Conservation (phyloP, 2,113 vertebrate genomes). For the Seriola rivoliana region DNA sequence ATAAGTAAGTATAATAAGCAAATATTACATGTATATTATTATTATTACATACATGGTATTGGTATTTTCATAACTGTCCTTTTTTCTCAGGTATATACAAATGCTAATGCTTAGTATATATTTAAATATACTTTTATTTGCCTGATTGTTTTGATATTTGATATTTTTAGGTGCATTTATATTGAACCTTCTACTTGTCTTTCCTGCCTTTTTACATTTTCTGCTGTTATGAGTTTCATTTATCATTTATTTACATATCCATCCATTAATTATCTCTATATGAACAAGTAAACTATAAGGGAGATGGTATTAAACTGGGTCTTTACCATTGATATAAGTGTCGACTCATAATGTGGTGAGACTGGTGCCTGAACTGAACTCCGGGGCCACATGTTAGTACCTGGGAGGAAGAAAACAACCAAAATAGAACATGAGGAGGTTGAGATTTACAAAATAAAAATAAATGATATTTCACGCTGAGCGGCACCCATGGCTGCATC, state of each 20-base stretch:
- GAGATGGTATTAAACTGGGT: slow-evolving; percentile 2
- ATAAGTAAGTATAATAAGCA: too few species aligned
- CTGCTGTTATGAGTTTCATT: background rate
- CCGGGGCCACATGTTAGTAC: slow-evolving; percentile 77
- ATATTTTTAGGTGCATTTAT: background rate
- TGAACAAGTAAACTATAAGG: background rate
- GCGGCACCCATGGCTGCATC: background rate
- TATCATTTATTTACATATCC: background rate
- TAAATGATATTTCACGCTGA: background rate
- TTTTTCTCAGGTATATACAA: background rate
- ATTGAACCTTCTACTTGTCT: background rate
- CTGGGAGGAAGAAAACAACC: slow-evolving; percentile 54
- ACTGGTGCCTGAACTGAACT: slow-evolving; percentile 68
- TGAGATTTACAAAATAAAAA: background rate
- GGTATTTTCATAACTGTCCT: background rate
- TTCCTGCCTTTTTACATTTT: background rate
- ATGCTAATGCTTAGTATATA: background rate
- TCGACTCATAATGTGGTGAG: slow-evolving; percentile 80
- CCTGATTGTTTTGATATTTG: too few species aligned
- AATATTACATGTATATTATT: background rate
- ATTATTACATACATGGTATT: background rate
- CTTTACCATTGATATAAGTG: slow-evolving; percentile 83
- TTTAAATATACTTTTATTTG: background rate
- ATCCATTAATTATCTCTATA: background rate
- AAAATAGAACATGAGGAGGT: background rate